Evolutionary conservation across 2,797 vertebrate species (phyloP), one percentile per base, ranked within the genome.

Genomic region (Acrocephalus scirpaceus): DNA sequence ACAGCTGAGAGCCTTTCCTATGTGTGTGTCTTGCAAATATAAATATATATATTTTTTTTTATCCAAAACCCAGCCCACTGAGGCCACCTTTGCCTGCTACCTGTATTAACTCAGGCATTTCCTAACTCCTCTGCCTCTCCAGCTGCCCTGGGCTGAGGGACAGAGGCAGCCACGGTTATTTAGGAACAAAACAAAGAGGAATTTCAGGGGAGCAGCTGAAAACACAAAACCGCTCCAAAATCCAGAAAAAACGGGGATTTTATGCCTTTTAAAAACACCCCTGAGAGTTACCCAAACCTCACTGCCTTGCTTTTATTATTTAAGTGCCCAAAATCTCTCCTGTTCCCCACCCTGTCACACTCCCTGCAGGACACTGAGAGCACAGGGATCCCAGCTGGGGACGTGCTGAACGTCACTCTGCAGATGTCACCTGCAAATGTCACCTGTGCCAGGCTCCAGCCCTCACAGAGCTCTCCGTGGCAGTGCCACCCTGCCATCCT

Each of bases 401-500:
- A 11, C 3, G 9, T 0, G 2, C 1, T 10, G 8, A n/a, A 21
- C 1, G 15, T 12, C n/a, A 3, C 1, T 18, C 36, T 14, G 3
- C 66, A 36, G 56, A 50, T 16, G 65, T 5, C 67, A 32, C 67
- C 51, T 30, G 56, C 9, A 9, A 13, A 26, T 0, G 0, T 26
- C 19, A 22, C 69, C 84, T 56, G 57, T 4, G 53, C 10, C 20
- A 3, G 64, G 45, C 38, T 65, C 16, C 71, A 14, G 8, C 65
- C 7, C 60, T 40, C 13, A 0, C n/a, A 21, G 30, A 0, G 4
- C 51, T 17, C 18, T 17, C 62, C 53, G 3, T 1, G 34, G n/a
- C 38, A 47, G 13, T 2, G 29, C 19, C 70, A 36, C n/a, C 10
- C 51, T 18, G 2, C 10, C 71, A 27, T 47, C 36, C 21, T 65